Base-by-base conservation (phyloP, 2,888 invertebrate species). In the Meandrusa payeni region DNA sequence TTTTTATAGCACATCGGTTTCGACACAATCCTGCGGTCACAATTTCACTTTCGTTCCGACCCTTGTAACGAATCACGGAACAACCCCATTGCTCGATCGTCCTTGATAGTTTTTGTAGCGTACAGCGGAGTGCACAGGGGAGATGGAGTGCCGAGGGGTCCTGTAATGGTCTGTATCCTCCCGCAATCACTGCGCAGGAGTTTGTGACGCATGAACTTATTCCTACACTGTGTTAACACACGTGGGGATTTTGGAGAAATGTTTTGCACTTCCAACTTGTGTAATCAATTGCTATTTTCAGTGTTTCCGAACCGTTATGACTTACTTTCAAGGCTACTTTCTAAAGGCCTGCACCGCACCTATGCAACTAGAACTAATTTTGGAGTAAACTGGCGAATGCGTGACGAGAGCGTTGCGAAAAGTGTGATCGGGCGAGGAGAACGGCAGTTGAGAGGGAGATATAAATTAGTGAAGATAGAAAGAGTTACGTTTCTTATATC, bases 111-210 rank as follows among this genome's bases (percentile, higher is more conserved):
- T 42, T 31, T 41, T 34, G 22, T 41, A 19, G 15, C 13, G 15
- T 33, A 17, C 10, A 5, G 5, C n/a, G 7, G 34, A 26, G 20
- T 26, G 20, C 7, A 6, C 20, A 24, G 10, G 17, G 9, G 15
- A 26, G 7, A 17, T 11, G 2, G 11, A 11, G 23, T 10, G 9
- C 9, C 46, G 59, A 65, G 70, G 77, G 73, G 76, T 72, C 69
- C 74, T 70, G 61, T 79, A 81, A 82, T 82, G 55, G 76, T 54
- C 61, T 51, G 69, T 78, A 79, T 83, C 79, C 74, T 75, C 66
- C 77, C 66, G 75, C 81, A 82, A 82, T 82, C 83, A 80, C 71
- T 63, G 76, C 68, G 59, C 73, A 68, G 70, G 76, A 72, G 68
- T 68, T 62, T 71, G 69, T 74, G 69, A 74, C 74, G 74, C 75